Base-by-base conservation (phyloP, 1,140 invertebrate genomes). In the Helicorthomorpha holstii region DNA sequence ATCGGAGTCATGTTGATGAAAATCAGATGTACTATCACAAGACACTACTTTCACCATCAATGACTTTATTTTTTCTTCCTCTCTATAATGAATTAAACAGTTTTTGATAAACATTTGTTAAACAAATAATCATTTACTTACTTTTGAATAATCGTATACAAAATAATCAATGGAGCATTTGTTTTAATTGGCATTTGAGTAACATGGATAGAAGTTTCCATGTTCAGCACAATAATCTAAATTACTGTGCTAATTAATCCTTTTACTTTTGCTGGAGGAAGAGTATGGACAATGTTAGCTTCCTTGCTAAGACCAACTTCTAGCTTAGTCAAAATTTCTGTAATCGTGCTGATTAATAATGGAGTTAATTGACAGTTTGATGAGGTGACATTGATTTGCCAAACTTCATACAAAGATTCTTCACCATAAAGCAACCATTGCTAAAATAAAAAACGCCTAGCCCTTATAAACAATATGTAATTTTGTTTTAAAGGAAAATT, bases 111-210 rank as follows among this genome's bases (percentile, higher is more conserved):
- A n/a, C n/a, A n/a, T n/a, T n/a, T n/a, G n/a, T n/a, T n/a, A n/a
- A n/a, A n/a, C n/a, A n/a, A n/a, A n/a, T n/a, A n/a, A n/a, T n/a
- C n/a, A n/a, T n/a, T n/a, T n/a, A 50, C 60, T 55, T 54, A 64
- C 63, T 59, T 52, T 53, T 61, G 75, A 26, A 88, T 67, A 55
- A 88, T 75, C 58, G 78, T 77, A 69, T 89, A 83, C 52, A 93
- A 68, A 43, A 91, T 66, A 49, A 87, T 81, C 85, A 85, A 91
- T 14, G 85, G 82, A n/a, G 75, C 62, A 4, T 85, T 73, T 16
- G 77, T 78, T 50, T 78, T 74, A 42, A 88, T 73, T 1, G 79
- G 75, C 69, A 86, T 78, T 34, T 78, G 77, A 42, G 72, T 64
- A n/a, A 69, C 61, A 64, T 61, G 76, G 74, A 61, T 76, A n/a